Evolutionary conservation across 2,888 invertebrate species (phyloP).

Genomic region (Halocaridina rubra): DNA sequence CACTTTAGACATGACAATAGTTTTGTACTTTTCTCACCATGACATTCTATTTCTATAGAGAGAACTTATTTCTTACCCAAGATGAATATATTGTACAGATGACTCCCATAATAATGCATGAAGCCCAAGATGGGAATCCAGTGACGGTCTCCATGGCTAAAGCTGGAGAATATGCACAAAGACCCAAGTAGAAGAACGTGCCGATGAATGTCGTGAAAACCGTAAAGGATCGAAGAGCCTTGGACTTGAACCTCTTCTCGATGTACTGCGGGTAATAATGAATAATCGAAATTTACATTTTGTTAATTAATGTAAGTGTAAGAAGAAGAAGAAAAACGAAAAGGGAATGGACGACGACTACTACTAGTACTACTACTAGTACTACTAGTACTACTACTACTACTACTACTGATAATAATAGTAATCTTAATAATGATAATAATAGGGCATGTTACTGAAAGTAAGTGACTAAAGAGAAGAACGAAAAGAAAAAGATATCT

Average conservation of each 20-base stretch:
- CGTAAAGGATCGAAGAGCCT: not conserved
- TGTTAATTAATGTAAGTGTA: not conserved
- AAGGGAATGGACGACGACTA: not conserved
- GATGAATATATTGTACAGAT: slow-evolving; percentile 35
- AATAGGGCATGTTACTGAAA: not conserved
- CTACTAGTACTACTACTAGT: not conserved
- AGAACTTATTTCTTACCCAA: slow-evolving; percentile 22
- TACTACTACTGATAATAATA: no score
- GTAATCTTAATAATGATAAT: no score
- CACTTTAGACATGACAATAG: no score
- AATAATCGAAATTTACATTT: not conserved
- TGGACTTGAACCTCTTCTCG: slow-evolving; percentile 37
- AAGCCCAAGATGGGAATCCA: slow-evolving; percentile 86
- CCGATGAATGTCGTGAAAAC: slow-evolving; percentile 33
- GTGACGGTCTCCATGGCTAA: slow-evolving; percentile 87
- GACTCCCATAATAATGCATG: slow-evolving; percentile 73
- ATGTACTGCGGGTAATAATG: slow-evolving; percentile 18
- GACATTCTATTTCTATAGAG: no score
- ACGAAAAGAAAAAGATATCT: no score
- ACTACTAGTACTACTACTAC: not conserved
- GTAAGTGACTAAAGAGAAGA: no score
- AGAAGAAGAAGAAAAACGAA: not conserved
- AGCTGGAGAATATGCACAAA: slow-evolving; percentile 74
- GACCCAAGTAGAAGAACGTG: slow-evolving; percentile 39
- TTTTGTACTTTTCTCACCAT: no score